Base-by-base conservation (phyloP, 1,140 invertebrate species). In the Parasteatoda tepidariorum region DNA sequence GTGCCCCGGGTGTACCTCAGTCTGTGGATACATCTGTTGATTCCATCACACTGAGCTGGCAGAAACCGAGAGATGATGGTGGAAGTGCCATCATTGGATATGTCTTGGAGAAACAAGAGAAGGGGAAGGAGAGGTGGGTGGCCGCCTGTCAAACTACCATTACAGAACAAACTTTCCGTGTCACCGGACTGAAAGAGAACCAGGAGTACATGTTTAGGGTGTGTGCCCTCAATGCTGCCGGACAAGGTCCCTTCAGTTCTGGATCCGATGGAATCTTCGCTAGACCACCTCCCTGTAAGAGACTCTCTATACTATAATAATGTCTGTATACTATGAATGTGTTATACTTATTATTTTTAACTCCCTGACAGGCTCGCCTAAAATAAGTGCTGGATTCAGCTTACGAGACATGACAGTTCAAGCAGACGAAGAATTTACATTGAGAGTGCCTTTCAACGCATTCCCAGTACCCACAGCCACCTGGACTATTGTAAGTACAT, bases 81-180 rank as follows among this genome's bases (percentile, higher is more conserved):
- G 97, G 98, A 59, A 96, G 96, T n/a, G 95, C 97, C 41, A 98
- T 99, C 87, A 95, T 93, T 55, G 95, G 96, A 62, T 99, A 99
- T 87, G 91, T 99, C 66, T 95, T 99, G 87, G 97, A 99, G 90
- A 98, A 97, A 91, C 97, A 97, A 88, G 96, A 98, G 86, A 97
- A 97, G 88, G 95, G 94, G 84, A 94, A 94, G 5, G 92, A 93
- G 11, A 91, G 93, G 33, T 98, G 97, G 96, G 94, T 95, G 87
- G 94, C 97, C 90, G 93, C 95, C 41, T 76, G 84, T 26, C 89
- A 87, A 61, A 89, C 88, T 22, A 87, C 94, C 91, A 93, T 93
- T n/a, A 92, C 95, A 6, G 92, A 93, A 84, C 93, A 93, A 82
- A 94, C 96, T 88, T 95, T 93, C 57, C 92, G 92, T 11, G 95